phyloP scores from a whole-genome alignment of 2,113 vertebrate genomes.

The Cololabis saira region DNA sequence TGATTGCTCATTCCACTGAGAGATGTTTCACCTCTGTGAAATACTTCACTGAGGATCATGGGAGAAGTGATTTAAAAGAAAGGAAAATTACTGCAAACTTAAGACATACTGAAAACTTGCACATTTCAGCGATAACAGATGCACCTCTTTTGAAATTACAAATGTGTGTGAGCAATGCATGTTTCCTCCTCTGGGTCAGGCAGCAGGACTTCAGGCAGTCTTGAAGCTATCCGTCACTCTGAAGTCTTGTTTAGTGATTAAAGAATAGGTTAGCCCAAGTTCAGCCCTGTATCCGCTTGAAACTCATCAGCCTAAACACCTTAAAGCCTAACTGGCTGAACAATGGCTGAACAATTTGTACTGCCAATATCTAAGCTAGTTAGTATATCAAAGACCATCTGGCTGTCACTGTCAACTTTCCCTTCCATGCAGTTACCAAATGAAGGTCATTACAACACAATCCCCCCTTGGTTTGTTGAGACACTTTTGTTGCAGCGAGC shows the following conservation, averaged over 20 bases:
- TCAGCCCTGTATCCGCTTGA: slow-evolving; percentile 47
- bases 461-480: slow-evolving; percentile 51
- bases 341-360: slow-evolving; percentile 63
- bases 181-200: slow-evolving; percentile 14
- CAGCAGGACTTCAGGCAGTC: slow-evolving; percentile 26
- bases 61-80: slow-evolving; percentile 58
- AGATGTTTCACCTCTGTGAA: slow-evolving; percentile 69
- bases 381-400: slow-evolving; percentile 48
- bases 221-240: slow-evolving; percentile 39
- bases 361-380: slow-evolving; percentile 60
- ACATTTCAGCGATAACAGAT: slow-evolving; percentile 11
- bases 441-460: slow-evolving; percentile 39
- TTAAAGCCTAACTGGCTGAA: slow-evolving; percentile 65
- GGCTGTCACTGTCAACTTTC: slow-evolving; percentile 50
- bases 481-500: slow-evolving; percentile 57
- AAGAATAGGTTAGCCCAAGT: slow-evolving; percentile 49
- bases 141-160: slow-evolving; percentile 15
- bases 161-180: slow-evolving; percentile 8
- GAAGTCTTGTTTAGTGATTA: slow-evolving; percentile 47
- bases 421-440: slow-evolving; percentile 44
- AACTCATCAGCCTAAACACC: slow-evolving; percentile 65
- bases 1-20: slow-evolving; percentile 68
- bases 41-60: slow-evolving; percentile 65
- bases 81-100: slow-evolving; percentile 52
- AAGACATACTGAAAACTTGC: slow-evolving; percentile 15